Evolutionary conservation across 2,113 vertebrate species (phyloP), one percentile per base, ranked within the genome.

Genomic region (Channa argus): DNA sequence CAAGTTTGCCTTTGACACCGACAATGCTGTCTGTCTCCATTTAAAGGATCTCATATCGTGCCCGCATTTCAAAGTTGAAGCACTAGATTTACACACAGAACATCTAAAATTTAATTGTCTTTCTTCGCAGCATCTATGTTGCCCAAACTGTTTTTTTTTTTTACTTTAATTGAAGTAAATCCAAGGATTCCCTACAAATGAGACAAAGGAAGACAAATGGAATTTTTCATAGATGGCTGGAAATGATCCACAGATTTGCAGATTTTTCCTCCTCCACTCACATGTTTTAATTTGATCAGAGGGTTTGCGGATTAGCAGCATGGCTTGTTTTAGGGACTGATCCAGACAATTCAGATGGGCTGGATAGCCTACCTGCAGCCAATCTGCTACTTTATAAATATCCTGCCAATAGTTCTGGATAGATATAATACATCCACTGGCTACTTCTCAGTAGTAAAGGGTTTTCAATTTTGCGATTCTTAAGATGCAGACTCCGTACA

Each of bases 281-380:
- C 78, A 77, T 65, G 77, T 85, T 87, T 89, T 84, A 82, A 89
- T 88, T 90, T 84, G 81, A 86, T 84, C 88, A 66, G 73, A 69
- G 77, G 87, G 81, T 83, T 84, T 85, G 77, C 77, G 71, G 80
- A 86, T 89, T 85, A 89, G 59, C 80, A 79, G 74, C 84, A 55
- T 46, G 79, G 43, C 58, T 41, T 61, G 47, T 83, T 77, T 87
- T 53, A 59, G 69, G 33, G 77, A 67, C 46, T 3, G 13, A 52
- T 75, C 77, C 82, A 75, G 62, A 58, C 72, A 59, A 41, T 72
- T 89, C 75, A 82, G 80, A 84, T 67, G 73, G 74, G 68, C 68
- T 77, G 76, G 83, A 83, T 53, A 14, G 47, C 55, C 59, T 71
- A 82, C 84, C 84, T 86, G 71, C 62, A 77, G 74, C 63, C 85